phyloP scores from a whole-genome alignment of 2,888 invertebrate species.

The Diarsia brunnea region DNA sequence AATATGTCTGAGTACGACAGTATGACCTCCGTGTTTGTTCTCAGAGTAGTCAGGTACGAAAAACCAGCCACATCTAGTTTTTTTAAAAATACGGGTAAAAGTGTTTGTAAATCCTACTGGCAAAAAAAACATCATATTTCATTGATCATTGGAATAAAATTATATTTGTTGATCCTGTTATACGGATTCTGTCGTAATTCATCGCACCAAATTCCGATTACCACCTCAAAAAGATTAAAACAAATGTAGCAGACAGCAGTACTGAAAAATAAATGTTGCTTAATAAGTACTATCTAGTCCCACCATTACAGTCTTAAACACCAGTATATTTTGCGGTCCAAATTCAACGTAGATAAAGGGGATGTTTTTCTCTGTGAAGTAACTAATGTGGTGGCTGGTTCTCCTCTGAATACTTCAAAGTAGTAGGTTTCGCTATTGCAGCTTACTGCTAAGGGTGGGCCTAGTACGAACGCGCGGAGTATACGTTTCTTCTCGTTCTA shows the following conservation, averaged over 20 bases:
- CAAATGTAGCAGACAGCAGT: constrained; percentile 7
- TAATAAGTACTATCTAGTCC: constrained; percentile 22
- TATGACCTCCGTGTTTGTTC: too few species aligned
- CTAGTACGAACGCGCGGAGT: neutral
- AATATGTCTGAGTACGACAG: too few species aligned
- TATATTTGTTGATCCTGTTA: too few species aligned
- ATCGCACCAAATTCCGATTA: too few species aligned
- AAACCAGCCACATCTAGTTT: too few species aligned
- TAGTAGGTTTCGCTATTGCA: constrained; percentile 16
- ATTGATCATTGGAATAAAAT: too few species aligned
- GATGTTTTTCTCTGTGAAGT: constrained; percentile 32
- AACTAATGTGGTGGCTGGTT: constrained; percentile 39
- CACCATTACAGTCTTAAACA: constrained; percentile 2
- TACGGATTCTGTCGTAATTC: too few species aligned
- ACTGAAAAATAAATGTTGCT: constrained; percentile 21
- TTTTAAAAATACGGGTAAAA: too few species aligned
- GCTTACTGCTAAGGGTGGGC: neutral
- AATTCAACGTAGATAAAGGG: constrained; percentile 38
- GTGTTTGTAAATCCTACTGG: too few species aligned
- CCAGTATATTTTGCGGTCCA: constrained; percentile 40
- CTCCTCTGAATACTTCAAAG: constrained; percentile 19
- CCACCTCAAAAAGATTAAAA: constrained; percentile 20
- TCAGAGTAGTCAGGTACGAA: too few species aligned
- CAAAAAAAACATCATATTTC: too few species aligned
- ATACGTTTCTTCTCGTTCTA: too few species aligned